Evolutionary conservation across 64 coral and sea anemone species (phyloP), one percentile per base, ranked within the genome.

Genomic region (Acropora tenuis): DNA sequence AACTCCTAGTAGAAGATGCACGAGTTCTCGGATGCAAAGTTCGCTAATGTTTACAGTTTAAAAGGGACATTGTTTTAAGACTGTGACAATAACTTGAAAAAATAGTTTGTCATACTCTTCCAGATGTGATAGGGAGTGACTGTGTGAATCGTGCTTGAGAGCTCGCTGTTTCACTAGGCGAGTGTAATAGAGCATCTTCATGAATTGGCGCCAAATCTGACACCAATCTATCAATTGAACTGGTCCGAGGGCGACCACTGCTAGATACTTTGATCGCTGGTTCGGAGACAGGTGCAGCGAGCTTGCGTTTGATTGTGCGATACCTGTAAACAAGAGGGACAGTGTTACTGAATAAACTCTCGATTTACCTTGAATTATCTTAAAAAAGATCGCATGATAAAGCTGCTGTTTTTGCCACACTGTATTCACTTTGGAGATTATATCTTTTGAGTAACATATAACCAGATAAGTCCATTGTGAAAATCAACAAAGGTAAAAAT

Each of bases 251-350:
- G 6, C 82, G 82, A 30, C 4, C 66, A 16, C 82, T 65, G 30
- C 44, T 45, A 15, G 44, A 18, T 12, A 85, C 0, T 43, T 85
- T 85, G 0, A 85, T 11, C 1, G 82, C 61, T 13, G 82, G 18
- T 85, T 85, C 82, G 8, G 82, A 71, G 4, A 18, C 61, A 10
- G 82, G 18, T 72, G 65, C 46, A 3, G 82, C 61, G 50, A 93
- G 91, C 73, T 87, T 93, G 5, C 91, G 73, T 74, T 93, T 93
- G 57, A 93, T 93, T 49, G 65, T 87, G 18, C 91, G 82, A 13
- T 93, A 93, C 52, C 91, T 85, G 49, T 2, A 71, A 49, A 84
- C 74, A 43, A 43, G 2, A 43, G 46, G 8, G 1, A 79, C 8
- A 13, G 11, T 63, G 8, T 63, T 63, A 79, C 46, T 10, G 0